A percentile compares a stretch with the other conserved stretches of the same genome.
Conservation (phyloP, 2,113 vertebrate species). For the Hyla sarda region DNA sequence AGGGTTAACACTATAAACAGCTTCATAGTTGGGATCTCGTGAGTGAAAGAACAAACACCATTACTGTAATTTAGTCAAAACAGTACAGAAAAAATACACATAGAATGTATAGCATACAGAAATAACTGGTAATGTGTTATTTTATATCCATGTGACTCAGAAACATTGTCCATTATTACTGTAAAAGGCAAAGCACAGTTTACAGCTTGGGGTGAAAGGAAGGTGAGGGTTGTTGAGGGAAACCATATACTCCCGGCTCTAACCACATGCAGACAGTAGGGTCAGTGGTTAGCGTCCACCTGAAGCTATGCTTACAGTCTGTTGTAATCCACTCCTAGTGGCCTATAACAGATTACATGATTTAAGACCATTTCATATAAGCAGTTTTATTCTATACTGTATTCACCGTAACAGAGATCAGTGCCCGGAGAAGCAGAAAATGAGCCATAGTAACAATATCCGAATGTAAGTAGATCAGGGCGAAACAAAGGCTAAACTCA, state of each 20-base stretch:
- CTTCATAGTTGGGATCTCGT: not conserved
- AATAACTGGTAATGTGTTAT: not conserved
- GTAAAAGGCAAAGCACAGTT: not conserved
- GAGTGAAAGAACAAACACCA: not conserved
- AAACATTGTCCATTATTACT: not conserved
- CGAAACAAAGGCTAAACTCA: too few species aligned
- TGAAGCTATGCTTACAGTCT: not conserved
- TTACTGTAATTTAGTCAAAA: not conserved
- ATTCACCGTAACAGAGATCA: too few species aligned
- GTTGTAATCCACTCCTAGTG: too few species aligned
- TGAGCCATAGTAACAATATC: too few species aligned
- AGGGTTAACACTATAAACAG: conserved; percentile 65
- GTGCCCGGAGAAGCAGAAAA: too few species aligned
- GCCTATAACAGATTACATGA: too few species aligned
- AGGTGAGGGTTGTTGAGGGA: not conserved
- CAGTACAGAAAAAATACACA: not conserved
- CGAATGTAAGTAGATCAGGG: too few species aligned
- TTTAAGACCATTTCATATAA: too few species aligned
- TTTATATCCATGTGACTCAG: not conserved
- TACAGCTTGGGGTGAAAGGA: not conserved
- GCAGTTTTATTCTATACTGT: too few species aligned
- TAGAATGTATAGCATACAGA: not conserved
- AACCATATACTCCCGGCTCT: not conserved
- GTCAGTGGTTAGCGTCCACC: not conserved
- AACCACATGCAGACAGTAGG: not conserved